Conservation (phyloP, 2,888 invertebrate species). For the Coleophora deauratella region DNA sequence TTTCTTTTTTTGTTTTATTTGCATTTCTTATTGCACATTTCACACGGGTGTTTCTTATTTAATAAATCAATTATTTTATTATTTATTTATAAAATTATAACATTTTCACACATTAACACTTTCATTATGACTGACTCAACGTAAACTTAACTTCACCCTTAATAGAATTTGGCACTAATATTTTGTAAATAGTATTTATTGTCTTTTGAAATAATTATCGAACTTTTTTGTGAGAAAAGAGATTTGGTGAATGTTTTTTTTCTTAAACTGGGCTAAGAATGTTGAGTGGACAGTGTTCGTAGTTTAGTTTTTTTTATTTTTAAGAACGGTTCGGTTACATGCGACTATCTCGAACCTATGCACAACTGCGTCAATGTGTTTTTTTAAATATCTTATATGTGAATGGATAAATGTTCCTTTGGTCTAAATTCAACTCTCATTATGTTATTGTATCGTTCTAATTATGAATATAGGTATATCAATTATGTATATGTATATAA, state of each 20-base stretch:
- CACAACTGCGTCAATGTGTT: constrained; percentile 23
- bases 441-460: background rate
- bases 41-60: constrained; percentile 23
- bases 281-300: constrained; percentile 63
- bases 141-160: constrained; percentile 16
- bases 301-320: constrained; percentile 24
- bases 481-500: background rate
- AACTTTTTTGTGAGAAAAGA: constrained; percentile 23
- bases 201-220: constrained; percentile 21
- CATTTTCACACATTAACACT: constrained; percentile 44
- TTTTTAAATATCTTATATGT: constrained; percentile 11
- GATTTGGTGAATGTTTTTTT: constrained; percentile 36
- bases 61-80: constrained; percentile 19
- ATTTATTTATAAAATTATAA: constrained; percentile 19
- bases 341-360: constrained; percentile 40
- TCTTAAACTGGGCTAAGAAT: constrained; percentile 50
- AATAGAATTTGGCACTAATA: constrained; percentile 27
- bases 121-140: constrained; percentile 26
- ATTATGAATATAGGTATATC: background rate
- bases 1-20: constrained; percentile 29
- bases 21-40: constrained; percentile 32
- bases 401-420: constrained; percentile 12
- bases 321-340: constrained; percentile 37
- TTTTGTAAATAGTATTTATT: constrained; percentile 10
- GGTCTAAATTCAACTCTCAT: constrained; percentile 6